phyloP scores from a whole-genome alignment of 2,888 invertebrate genomes.

The Abrostola tripartita region DNA sequence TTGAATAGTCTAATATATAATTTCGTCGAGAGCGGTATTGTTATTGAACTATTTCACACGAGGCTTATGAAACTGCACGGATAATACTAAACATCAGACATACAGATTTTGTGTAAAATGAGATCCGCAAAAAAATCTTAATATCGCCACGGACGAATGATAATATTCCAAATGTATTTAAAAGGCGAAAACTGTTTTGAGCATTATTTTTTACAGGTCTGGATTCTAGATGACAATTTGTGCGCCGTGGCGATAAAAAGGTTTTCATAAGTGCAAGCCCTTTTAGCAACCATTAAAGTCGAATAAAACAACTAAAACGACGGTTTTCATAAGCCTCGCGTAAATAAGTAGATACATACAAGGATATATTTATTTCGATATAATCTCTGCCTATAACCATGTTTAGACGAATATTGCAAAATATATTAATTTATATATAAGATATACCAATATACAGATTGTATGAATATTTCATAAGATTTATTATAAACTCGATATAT shows the following conservation, averaged over 20 bases:
- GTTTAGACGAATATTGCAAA: constrained; percentile 39
- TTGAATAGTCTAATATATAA: constrained; percentile 24
- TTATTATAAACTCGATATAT: constrained; percentile 24
- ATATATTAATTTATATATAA: constrained; percentile 19
- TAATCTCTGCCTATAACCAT: constrained; percentile 13
- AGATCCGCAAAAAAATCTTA: constrained; percentile 9
- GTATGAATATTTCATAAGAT: constrained; percentile 28
- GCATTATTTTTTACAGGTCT: constrained; percentile 40
- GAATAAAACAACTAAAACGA: not conserved
- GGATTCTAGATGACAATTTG: constrained; percentile 44
- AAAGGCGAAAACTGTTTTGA: constrained; percentile 37
- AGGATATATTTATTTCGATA: constrained; percentile 4
- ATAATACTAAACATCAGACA: too few species aligned
- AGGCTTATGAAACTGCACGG: constrained; percentile 19
- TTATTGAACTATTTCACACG: constrained; percentile 14
- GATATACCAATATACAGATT: constrained; percentile 17
- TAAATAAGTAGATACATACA: constrained; percentile 33
- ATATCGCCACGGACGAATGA: constrained; percentile 27
- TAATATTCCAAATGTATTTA: constrained; percentile 18
- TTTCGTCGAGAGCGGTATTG: constrained; percentile 38
- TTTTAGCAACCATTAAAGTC: too few species aligned
- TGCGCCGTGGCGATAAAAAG: constrained; percentile 23
- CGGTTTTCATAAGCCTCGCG: constrained; percentile 14
- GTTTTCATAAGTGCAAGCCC: not conserved
- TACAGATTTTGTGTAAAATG: too few species aligned